Conservation (phyloP, 2,888 invertebrate species). For the Leptinotarsa peninsularis region DNA sequence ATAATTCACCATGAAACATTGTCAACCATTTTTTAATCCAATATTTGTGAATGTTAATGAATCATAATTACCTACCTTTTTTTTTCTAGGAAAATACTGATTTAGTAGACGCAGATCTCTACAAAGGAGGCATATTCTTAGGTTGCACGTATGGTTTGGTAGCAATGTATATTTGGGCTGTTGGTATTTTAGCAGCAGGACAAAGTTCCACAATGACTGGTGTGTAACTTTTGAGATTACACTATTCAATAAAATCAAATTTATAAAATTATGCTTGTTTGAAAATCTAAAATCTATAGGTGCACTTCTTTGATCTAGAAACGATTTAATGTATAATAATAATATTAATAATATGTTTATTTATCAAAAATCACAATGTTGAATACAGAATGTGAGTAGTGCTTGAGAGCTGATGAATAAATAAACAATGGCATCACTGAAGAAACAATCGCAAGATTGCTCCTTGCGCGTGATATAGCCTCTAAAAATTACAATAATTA, state of each 20-base stretch:
- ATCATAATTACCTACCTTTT: not conserved
- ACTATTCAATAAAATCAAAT: not conserved
- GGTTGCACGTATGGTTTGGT: conserved; percentile 82
- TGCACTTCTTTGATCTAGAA: too few species aligned
- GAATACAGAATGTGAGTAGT: too few species aligned
- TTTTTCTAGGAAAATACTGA: conserved; percentile 62
- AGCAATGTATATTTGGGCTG: conserved; percentile 88
- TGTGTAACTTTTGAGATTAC: conserved; percentile 13
- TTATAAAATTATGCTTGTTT: not conserved
- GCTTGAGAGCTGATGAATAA: too few species aligned
- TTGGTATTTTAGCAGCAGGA: conserved; percentile 85
- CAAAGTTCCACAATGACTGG: conserved; percentile 89
- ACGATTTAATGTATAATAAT: too few species aligned
- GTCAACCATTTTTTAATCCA: too few species aligned
- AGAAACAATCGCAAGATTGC: too few species aligned
- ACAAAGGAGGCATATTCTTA: conserved; percentile 79
- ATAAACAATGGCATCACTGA: too few species aligned
- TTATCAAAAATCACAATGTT: too few species aligned
- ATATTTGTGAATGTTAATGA: not conserved
- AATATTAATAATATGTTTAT: too few species aligned
- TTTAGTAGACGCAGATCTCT: conserved; percentile 75
- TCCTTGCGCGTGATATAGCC: too few species aligned
- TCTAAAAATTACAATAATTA: too few species aligned
- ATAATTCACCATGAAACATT: too few species aligned
- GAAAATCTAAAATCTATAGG: not conserved